phyloP scores from a whole-genome alignment of 2,888 invertebrate species.

The Euzophera pinguis region DNA sequence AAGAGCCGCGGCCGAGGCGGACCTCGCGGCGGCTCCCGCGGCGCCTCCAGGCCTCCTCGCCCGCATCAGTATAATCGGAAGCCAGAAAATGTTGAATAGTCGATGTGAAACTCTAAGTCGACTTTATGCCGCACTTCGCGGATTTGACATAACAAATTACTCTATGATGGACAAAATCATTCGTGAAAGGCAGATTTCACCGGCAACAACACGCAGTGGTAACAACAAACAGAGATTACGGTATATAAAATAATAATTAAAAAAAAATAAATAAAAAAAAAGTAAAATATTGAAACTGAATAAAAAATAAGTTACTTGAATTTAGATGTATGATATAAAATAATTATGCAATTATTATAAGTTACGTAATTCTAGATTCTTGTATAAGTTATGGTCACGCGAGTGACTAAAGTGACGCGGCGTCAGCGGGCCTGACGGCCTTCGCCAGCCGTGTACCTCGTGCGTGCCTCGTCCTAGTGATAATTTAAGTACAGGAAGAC shows the following conservation, averaged over 20 bases:
- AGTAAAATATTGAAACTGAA: slow-evolving; percentile 79
- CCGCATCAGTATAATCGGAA: slow-evolving; percentile 59
- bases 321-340: slow-evolving; percentile 76
- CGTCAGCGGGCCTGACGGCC: slow-evolving; percentile 29
- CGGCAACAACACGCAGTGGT: slow-evolving; percentile 82
- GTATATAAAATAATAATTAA: slow-evolving; percentile 65
- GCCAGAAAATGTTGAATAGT: slow-evolving; percentile 59
- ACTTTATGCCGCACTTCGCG: slow-evolving; percentile 30
- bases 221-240: slow-evolving; percentile 81
- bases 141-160: slow-evolving; percentile 33
- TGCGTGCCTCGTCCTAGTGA: slow-evolving; percentile 64
- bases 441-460: slow-evolving; percentile 36
- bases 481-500: slow-evolving; percentile 65
- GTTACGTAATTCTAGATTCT: slow-evolving; percentile 76
- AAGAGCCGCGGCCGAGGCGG: slow-evolving; percentile 76
- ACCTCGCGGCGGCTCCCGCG: slow-evolving; percentile 47
- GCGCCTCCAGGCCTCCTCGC: slow-evolving; percentile 43
- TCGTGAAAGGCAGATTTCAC: slow-evolving; percentile 85
- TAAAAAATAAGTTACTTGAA: slow-evolving; percentile 78
- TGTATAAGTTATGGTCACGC: slow-evolving; percentile 59
- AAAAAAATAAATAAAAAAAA: slow-evolving; percentile 74
- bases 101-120: slow-evolving; percentile 27
- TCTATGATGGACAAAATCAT: slow-evolving; percentile 68
- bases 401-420: slow-evolving; percentile 42
- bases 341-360: slow-evolving; percentile 67